These are phyloP conservation scores for Notospermus geniculatus DNA, from an alignment of 1,140 invertebrate genomes.

Conservation along the genomic window DNA sequence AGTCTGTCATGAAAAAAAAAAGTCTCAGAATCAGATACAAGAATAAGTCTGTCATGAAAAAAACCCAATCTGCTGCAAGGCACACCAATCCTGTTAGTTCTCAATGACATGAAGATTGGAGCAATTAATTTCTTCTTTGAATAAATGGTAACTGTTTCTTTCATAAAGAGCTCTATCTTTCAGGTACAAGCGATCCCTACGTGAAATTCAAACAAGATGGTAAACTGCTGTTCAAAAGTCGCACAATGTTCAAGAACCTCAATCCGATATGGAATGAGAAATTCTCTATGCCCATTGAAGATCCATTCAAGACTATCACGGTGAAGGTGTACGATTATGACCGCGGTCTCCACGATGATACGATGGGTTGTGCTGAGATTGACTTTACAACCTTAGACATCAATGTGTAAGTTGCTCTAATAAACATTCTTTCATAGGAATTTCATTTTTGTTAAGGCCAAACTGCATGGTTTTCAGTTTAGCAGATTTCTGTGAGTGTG, in stretches of 20 bases:
- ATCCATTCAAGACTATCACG: constrained; percentile 66
- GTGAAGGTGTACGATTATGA: constrained; percentile 98
- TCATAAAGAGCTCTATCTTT: too few species aligned
- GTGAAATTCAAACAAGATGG: constrained; percentile 58
- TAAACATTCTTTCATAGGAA: too few species aligned
- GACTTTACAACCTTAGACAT: constrained; percentile 83
- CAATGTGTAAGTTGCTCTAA: constrained; percentile 66
- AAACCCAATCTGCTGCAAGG: too few species aligned
- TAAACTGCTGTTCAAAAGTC: constrained; percentile 54
- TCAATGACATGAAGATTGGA: too few species aligned
- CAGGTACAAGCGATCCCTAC: constrained; percentile 60
- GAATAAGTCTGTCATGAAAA: too few species aligned
- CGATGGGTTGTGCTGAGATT: constrained; percentile 87
- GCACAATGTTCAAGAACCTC: constrained; percentile 56
- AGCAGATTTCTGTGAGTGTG: too few species aligned
- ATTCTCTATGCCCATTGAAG: constrained; percentile 52
- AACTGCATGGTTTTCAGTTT: not conserved
- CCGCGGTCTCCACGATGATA: constrained; percentile 94
- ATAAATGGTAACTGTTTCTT: too few species aligned
- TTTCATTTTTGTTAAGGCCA: too few species aligned
- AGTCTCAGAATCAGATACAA: too few species aligned
- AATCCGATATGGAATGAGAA: constrained; percentile 61
- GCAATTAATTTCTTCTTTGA: too few species aligned
- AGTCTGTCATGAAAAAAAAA: too few species aligned
- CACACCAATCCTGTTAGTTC: too few species aligned